Evolutionary conservation across 2,113 vertebrate species (phyloP).

Genomic region (Xenotilapia caudafasciata): DNA sequence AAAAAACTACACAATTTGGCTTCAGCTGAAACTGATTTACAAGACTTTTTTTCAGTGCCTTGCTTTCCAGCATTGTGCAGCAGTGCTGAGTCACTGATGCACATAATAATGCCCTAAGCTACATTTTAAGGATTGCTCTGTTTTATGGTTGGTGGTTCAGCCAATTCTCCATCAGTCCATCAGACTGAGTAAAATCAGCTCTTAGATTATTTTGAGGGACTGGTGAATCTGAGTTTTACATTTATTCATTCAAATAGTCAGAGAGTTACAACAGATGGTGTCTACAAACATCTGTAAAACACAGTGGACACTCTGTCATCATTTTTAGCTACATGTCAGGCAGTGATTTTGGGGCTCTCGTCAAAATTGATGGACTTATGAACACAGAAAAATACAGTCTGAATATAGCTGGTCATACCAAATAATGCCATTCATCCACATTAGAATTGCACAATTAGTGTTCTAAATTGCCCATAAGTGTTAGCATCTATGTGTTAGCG

Average conservation of each 20-base stretch:
- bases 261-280: background rate
- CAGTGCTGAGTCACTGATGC: background rate
- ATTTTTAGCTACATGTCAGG: background rate
- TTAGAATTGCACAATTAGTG: background rate
- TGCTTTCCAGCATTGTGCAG: background rate
- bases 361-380: background rate
- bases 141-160: background rate
- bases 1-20: background rate
- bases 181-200: background rate
- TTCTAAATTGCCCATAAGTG: background rate
- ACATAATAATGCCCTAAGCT: background rate
- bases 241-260: background rate
- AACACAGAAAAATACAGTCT: background rate
- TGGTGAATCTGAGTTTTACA: background rate
- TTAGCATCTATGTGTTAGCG: background rate
- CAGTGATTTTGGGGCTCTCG: fast-evolving
- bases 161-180: background rate
- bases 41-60: background rate
- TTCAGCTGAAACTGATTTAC: background rate
- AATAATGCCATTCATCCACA: background rate
- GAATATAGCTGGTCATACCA: background rate
- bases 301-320: background rate
- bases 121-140: background rate
- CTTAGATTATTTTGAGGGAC: background rate
- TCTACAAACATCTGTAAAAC: background rate